Percentiles rank a stretch among this genome's conserved stretches.
Evolutionary conservation across 2,888 invertebrate species (phyloP).

Genomic region (Esperia sulphurella): DNA sequence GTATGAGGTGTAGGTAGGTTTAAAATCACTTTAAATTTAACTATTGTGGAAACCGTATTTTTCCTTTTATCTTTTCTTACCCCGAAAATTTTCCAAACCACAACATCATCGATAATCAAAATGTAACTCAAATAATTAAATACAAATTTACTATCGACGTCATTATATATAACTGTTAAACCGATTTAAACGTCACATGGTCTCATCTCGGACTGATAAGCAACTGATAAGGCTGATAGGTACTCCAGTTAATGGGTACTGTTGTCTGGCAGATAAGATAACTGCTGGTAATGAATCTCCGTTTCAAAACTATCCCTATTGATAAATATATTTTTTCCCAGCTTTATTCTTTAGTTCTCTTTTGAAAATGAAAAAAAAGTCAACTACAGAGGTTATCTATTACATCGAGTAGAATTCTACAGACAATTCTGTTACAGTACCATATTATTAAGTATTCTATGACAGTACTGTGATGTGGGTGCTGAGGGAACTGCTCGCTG

Average conservation of each 20-base stretch:
- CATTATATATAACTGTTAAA: constrained; percentile 42
- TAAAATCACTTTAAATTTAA: no score
- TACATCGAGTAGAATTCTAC: no score
- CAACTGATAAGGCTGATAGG: constrained; percentile 42
- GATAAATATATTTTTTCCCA: constrained; percentile 19
- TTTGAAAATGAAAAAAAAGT: no score
- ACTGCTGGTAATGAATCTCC: constrained; percentile 53
- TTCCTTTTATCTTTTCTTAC: background rate
- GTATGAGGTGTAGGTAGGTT: no score
- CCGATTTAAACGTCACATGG: constrained; percentile 38
- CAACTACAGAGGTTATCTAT: no score
- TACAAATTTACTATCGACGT: constrained; percentile 31
- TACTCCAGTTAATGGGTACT: constrained; percentile 56
- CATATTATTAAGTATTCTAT: no score
- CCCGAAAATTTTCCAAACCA: constrained; percentile 15
- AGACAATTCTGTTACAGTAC: no score
- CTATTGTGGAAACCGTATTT: no score
- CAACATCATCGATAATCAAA: constrained; percentile 11
- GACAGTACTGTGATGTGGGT: no score
- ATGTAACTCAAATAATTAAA: constrained; percentile 37
- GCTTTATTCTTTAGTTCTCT: no score
- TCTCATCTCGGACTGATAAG: constrained; percentile 55
- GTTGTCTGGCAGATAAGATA: constrained; percentile 56
- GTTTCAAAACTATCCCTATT: constrained; percentile 31
- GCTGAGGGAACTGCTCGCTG: no score